Evolutionary conservation across 2,888 invertebrate species (phyloP), one percentile per base, ranked within the genome.

Genomic region (Dastarcus helophoroides): DNA sequence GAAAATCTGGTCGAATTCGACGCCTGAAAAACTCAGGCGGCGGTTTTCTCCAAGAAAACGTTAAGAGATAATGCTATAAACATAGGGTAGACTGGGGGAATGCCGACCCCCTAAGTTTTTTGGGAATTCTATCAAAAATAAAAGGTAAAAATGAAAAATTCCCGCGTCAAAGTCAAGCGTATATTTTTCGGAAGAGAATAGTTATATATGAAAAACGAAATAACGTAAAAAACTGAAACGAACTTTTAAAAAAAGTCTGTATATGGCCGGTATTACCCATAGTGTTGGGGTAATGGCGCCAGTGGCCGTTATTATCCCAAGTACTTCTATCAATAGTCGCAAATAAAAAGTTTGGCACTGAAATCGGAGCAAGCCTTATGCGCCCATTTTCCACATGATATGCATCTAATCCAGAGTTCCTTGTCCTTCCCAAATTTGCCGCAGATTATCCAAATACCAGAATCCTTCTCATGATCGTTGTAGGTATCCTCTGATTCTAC

Each of bases 371-470:
- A 25, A 25, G 25, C 10, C 13, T 10, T 11, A 12, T 25, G 25
- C n/a, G 13, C 3, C 13, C 25, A 25, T n/a, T 14, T 14, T 10
- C 13, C 9, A 25, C 25, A 25, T 2, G 9, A 11, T n/a, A 10
- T n/a, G 12, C 25, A 25, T 14, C 25, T 25, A 10, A 25, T 11
- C 25, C 25, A 25, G n/a, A 25, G 25, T 3, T 25, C 13, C 25
- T 11, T 25, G n/a, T 25, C 25, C 12, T 25, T 25, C 6, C 25
- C 25, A 11, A 25, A 25, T 11, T 25, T 14, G n/a, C 25, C 14
- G 13, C 25, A 25, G 13, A 25, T 10, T 25, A 25, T 4, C n/a
- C 25, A 25, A n/a, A 12, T 4, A 14, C 14, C 25, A 4, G 12
- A 7, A 8, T 8, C 8, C 8, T 19, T 7, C 19, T 19, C 8